Base-by-base conservation (phyloP, 2,888 invertebrate species). In the Petrolisthes cinctipes region DNA sequence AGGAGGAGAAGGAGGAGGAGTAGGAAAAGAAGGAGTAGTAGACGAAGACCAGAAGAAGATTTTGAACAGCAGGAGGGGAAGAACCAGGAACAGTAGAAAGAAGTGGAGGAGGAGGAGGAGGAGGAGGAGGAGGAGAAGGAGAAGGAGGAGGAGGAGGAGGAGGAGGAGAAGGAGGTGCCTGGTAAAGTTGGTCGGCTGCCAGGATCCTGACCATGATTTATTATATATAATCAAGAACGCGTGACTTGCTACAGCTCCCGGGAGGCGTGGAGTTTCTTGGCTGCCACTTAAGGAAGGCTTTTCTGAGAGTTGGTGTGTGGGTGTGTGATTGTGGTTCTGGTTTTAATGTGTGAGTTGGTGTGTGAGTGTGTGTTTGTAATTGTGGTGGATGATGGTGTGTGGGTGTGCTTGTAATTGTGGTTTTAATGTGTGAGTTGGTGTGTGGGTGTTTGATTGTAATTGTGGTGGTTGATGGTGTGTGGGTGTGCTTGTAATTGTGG, bases 211-310 rank as follows among this genome's bases (percentile, higher is more conserved):
- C 79, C 20, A 79, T 54, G 79, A 79, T 79, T 54, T 79, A 56
- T 79, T n/a, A n/a, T 79, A 54, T 14, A 54, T 54, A 79, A 79
- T 79, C 79, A 79, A 79, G 79, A 54, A 54, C 14, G 53, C 79
- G 79, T 79, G 79, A 79, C 54, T 79, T n/a, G n/a, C 54, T 51
- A 78, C 76, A 53, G 51, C 76, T 78, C 76, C 76, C 37, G n/a
- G 17, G 20, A 17, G 76, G 53, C 37, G 37, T 37, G 37, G 37
- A 37, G 37, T 37, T 37, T 37, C 37, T 37, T 37, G 37, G 37
- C 37, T 37, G 37, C 37, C 37, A 37, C 37, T 37, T 37, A 37
- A 37, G 37, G 37, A 37, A 37, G 37, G 37, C 37, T 37, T 37
- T 2, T 37, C 37, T 37, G 37, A 37, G 37, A 37, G 37, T 37